Evolutionary conservation across 2,888 invertebrate genomes (phyloP), one percentile per base, ranked within the genome.

Genomic region (Phragmatobia fuliginosa): DNA sequence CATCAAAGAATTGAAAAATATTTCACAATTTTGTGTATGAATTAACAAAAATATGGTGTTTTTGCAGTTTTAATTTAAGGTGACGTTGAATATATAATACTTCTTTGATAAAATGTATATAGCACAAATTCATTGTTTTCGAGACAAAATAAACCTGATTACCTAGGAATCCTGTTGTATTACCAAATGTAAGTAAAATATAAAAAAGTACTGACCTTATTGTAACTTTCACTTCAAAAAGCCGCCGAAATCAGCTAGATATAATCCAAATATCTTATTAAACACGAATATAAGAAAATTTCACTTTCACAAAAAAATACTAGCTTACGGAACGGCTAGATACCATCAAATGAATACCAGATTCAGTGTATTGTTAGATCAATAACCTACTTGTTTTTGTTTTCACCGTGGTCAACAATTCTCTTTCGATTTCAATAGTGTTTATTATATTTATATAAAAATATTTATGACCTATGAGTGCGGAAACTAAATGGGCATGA

Each of bases 311-410:
- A 49, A 56, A 56, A 49, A 63, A 5, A 4, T 33, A 64, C 49
- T 25, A 60, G 49, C 52, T 33, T 49, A n/a, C 41, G 11, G 49
- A 25, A 16, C 25, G 63, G 63, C 25, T 49, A 16, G 18, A 16
- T 7, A 33, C 25, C 16, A n/a, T 8, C 16, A 64, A 64, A 49
- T 64, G 63, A 64, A 52, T 4, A 52, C 16, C 3, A 41, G 16
- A 33, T 49, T n/a, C n/a, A n/a, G 49, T 25, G n/a, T 52, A 64
- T 33, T 52, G 63, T 64, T 32, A 64, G 25, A 25, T 52, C 63
- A 33, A 64, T 52, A n/a, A n/a, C n/a, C n/a, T 64, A 49, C 33
- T 64, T 64, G 33, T 64, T 64, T 52, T 49, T 33, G 16, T 64
- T 64, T 32, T 25, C n/a, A 6, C 7, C 28, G 16, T n/a, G 25